Base-by-base conservation (phyloP, 2,113 vertebrate genomes). In the Elgaria multicarinata region DNA sequence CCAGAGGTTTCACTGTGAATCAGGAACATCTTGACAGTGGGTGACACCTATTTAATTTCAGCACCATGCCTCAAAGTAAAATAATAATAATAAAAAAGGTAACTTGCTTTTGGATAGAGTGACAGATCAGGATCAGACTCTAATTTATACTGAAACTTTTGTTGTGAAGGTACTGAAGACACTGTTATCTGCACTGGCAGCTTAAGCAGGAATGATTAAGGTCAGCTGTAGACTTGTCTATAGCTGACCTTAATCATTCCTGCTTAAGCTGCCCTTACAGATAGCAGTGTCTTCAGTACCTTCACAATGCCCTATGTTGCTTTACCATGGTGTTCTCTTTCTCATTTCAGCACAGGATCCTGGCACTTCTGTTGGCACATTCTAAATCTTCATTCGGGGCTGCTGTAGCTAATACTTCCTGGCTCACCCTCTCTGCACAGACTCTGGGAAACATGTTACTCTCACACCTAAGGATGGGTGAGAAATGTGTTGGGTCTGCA, bases 271-370 rank as follows among this genome's bases (percentile, higher is more conserved):
- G 2, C 86, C 64, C 75, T 12, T 33, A 0, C 53, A 90, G 95
- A 87, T 89, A 82, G 94, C 90, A 88, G 13, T 84, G 67, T 64
- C 67, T 62, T 33, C 91, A 85, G 92, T 86, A 90, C 91, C 93
- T 91, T 85, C 81, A 62, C 83, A 94, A 83, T 77, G 42, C 4
- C 50, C 42, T 46, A 31, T 28, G 42, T 3, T 31, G 2, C 44
- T 33, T 75, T 39, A 42, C 36, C 72, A 3, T 42, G 13, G n/a
- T 64, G 62, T 72, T 31, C 44, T 50, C 9, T 50, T 31, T 33
- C 44, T 10, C 7, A 46, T 28, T 26, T 42, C 42, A 44, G 6
- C 42, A 3, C 24, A 77, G 75, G 6, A 77, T 77, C 42, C 24
- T 77, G 31, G 46, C 46, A 50, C 46, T 50, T 8, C 46, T 50